Base-by-base conservation (phyloP, 2,797 vertebrate species). In the Alosa sapidissima region DNA sequence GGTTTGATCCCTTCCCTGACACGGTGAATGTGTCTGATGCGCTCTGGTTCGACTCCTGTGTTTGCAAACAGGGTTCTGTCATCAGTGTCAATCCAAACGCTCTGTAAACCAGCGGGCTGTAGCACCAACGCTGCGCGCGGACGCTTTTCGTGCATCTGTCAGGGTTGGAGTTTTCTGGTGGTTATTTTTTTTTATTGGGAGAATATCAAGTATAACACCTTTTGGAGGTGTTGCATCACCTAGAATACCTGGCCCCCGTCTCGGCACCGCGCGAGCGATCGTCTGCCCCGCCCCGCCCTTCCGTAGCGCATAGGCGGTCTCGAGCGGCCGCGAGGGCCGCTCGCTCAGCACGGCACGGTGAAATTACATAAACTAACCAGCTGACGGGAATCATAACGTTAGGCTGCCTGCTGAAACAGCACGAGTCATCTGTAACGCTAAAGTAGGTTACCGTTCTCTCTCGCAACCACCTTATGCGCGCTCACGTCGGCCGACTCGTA, bases 171-270 rank as follows among this genome's bases (percentile, higher is more conserved):
- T n/a, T 21, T 21, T 58, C 19, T 21, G 55, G 19, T n/a, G 2
- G 19, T 21, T 58, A 58, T 21, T 58, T 21, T 41, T 41, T 41
- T 51, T 11, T 51, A 51, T 19, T 6, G 5, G 19, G 21, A 58
- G 6, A 5, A 21, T 58, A 58, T 19, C 16, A 58, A 58, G 19
- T 58, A 55, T 16, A 55, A 55, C 52, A 95, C 95, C 94, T 95
- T 81, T 92, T 88, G 92, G 86, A 96, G 94, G 94, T 95, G 94
- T 94, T 94, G 93, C 93, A 95, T 95, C 95, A 96, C 95, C 94
- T 95, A 92, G 93, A 92, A 89, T 94, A 95, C 95, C 95, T 96
- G 95, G 92, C 55, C 28, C 52, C 92, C 91, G 92, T 91, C 92
- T 93, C 92, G 90, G 55, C 19, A 58, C 55, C 81, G 92, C 88